phyloP scores from a whole-genome alignment of 2,113 vertebrate genomes.

The Zosterops hypoxanthus region DNA sequence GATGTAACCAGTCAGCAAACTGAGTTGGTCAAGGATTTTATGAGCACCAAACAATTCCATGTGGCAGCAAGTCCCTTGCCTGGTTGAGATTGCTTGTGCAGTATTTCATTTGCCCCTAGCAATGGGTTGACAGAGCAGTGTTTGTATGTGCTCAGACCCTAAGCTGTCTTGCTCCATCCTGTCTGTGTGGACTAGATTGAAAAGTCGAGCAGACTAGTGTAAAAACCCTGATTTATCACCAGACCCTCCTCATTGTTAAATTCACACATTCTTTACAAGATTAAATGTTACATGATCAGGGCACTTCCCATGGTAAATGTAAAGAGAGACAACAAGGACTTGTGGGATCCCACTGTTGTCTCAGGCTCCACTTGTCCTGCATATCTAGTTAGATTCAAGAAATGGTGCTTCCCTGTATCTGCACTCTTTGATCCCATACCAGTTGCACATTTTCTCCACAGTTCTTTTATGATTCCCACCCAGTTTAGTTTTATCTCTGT shows the following conservation, averaged over 20 bases:
- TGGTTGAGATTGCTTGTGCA: not conserved
- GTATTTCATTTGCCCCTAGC: not conserved
- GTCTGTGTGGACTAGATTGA: not conserved
- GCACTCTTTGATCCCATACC: not conserved
- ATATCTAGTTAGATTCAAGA: not conserved
- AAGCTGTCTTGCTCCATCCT: not conserved
- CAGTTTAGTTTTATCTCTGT: not conserved
- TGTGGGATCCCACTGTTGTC: not conserved
- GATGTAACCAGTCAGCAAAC: constrained; percentile 17
- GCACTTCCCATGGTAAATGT: not conserved
- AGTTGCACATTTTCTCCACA: not conserved
- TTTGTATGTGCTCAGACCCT: not conserved
- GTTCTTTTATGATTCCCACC: not conserved
- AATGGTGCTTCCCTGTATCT: not conserved
- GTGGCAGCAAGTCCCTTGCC: not conserved
- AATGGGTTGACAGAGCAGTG: not conserved
- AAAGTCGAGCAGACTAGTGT: not conserved
- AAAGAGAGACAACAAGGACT: not conserved
- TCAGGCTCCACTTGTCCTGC: not conserved
- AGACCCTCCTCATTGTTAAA: not conserved
- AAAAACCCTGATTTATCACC: not conserved
- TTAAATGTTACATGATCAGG: not conserved
- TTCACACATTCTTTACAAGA: not conserved
- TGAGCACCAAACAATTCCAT: not conserved
- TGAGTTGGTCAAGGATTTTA: not conserved